Percentiles rank a stretch among this genome's conserved stretches.
These are phyloP conservation scores for Magallana nippona DNA, from an alignment of 2,888 invertebrate species.

Conservation along the genomic window DNA sequence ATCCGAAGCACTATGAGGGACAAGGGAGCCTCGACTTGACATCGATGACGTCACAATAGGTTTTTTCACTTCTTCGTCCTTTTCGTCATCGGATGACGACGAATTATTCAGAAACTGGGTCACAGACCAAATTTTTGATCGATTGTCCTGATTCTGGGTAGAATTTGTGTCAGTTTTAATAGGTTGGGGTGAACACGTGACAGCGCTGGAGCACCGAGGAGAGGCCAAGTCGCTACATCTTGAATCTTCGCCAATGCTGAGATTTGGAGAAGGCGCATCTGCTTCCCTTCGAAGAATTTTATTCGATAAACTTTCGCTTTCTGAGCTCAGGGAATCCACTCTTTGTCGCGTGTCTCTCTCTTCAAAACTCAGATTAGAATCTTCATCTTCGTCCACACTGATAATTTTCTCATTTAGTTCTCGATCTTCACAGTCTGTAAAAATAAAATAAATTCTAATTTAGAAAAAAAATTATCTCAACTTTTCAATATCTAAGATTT, in stretches of 20 bases:
- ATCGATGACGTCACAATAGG: slow-evolving; percentile 48
- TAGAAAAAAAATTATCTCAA: background rate
- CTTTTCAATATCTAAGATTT: background rate
- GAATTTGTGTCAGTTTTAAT: slow-evolving; percentile 25
- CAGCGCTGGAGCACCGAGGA: slow-evolving; percentile 26
- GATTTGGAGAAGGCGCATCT: slow-evolving; percentile 46
- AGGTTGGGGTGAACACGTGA: slow-evolving; percentile 32
- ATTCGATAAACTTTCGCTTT: slow-evolving; percentile 43
- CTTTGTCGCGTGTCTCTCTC: slow-evolving; percentile 59
- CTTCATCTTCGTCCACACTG: slow-evolving; percentile 63
- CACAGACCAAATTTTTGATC: slow-evolving; percentile 73
- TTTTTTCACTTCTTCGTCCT: slow-evolving; percentile 52
- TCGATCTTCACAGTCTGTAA: slow-evolving; percentile 31
- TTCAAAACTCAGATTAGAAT: slow-evolving; percentile 55
- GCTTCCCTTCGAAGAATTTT: slow-evolving; percentile 35
- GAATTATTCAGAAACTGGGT: slow-evolving; percentile 63
- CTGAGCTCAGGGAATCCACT: slow-evolving; percentile 52
- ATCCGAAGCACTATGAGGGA: slow-evolving; percentile 53
- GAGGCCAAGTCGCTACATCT: slow-evolving; percentile 41
- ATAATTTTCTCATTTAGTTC: slow-evolving; percentile 55
- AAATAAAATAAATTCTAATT: background rate
- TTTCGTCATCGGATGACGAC: slow-evolving; percentile 51
- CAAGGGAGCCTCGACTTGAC: slow-evolving; percentile 50
- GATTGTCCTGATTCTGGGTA: slow-evolving; percentile 44
- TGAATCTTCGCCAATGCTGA: slow-evolving; percentile 49